Evolutionary conservation across 2,113 vertebrate genomes (phyloP).

Genomic region (Lepus europaeus): DNA sequence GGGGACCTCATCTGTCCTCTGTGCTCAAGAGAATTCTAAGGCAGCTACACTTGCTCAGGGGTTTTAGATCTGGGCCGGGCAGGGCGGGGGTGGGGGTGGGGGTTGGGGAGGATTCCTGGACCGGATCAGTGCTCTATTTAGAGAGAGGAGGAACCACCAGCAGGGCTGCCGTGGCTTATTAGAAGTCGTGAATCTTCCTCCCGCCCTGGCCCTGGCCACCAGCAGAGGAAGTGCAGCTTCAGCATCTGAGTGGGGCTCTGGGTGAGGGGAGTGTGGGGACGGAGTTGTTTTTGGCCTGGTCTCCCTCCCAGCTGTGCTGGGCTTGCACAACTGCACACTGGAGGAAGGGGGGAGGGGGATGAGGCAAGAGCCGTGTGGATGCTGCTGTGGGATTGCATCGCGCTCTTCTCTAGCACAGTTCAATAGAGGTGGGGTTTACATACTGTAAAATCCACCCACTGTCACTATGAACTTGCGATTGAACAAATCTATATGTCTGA

Average conservation of each 20-base stretch:
- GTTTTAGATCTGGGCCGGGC: neutral
- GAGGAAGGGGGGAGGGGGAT: neutral
- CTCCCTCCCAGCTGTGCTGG: conserved; percentile 67
- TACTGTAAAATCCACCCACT: neutral
- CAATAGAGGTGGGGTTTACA: neutral
- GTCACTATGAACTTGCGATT: neutral
- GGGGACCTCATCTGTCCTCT: no score
- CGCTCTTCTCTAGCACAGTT: conserved; percentile 15
- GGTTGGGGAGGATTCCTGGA: neutral
- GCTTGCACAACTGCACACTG: neutral
- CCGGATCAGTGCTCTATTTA: conserved; percentile 7
- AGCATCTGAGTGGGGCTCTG: conserved; percentile 64
- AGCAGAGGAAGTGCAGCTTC: conserved; percentile 72
- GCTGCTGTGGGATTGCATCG: neutral
- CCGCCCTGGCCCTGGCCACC: conserved; percentile 42
- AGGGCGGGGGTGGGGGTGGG: no score
- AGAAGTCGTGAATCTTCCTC: conserved; percentile 69
- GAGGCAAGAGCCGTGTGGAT: neutral
- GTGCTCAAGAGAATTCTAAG: conserved; percentile 42
- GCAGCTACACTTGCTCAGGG: neutral
- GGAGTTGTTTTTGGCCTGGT: conserved; percentile 40
- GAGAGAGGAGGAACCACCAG: neutral
- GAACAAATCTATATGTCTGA: no score
- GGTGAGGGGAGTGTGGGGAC: neutral
- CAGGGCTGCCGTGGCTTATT: conserved; percentile 21